Evolutionary conservation across 2,888 invertebrate species (phyloP).

Genomic region (Platynereis dumerilii): DNA sequence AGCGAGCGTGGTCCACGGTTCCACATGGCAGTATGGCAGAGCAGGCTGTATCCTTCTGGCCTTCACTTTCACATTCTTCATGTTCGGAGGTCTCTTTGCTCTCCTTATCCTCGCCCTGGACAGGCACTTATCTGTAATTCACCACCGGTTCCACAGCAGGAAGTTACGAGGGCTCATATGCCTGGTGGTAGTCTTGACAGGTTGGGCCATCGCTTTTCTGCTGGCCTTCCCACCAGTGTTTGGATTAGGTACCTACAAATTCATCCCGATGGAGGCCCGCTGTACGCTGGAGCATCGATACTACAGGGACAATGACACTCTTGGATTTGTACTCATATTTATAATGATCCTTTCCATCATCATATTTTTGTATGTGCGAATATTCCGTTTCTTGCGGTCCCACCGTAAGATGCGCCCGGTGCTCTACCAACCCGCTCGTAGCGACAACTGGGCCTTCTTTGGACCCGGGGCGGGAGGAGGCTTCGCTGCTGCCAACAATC

Average conservation of each 20-base stretch:
- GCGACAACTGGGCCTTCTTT: conserved; percentile 56
- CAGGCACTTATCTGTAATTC: conserved; percentile 41
- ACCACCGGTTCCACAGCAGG: conserved; percentile 41
- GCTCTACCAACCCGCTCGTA: conserved; percentile 49
- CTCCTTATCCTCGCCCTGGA: conserved; percentile 51
- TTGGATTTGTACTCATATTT: conserved; percentile 52
- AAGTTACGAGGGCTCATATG: conserved; percentile 47
- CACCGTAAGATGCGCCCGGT: conserved; percentile 53
- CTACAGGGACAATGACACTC: conserved; percentile 53
- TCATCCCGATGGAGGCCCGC: conserved; percentile 50
- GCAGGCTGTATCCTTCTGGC: conserved; percentile 51
- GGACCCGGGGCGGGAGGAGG: conserved; percentile 55
- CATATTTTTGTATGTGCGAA: conserved; percentile 47
- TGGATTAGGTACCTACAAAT: conserved; percentile 51
- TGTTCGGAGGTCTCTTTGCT: conserved; percentile 48
- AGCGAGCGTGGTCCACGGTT: conserved; percentile 48
- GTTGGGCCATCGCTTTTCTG: conserved; percentile 50
- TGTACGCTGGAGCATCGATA: conserved; percentile 51
- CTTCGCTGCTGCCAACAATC: conserved; percentile 44
- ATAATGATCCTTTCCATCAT: conserved; percentile 43
- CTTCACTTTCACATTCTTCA: conserved; percentile 55
- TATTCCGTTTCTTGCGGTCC: conserved; percentile 49
- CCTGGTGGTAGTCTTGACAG: conserved; percentile 45
- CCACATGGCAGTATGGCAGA: conserved; percentile 49
- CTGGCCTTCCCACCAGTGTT: conserved; percentile 56